Base-by-base conservation (phyloP, 2,888 invertebrate species). In the Eledona agricola region DNA sequence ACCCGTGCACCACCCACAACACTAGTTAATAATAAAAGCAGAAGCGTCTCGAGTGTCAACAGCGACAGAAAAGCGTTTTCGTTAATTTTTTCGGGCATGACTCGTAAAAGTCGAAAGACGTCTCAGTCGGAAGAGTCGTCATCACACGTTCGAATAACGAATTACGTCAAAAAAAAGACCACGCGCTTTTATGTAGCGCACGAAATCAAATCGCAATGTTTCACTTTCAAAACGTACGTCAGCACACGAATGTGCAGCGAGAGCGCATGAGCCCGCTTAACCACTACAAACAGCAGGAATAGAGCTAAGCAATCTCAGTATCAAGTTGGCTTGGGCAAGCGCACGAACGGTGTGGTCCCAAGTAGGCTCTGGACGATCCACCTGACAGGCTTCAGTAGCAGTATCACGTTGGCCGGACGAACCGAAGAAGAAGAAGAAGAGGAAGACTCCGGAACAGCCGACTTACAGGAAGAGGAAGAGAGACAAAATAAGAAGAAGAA, bases 211-310 rank as follows among this genome's bases (percentile, higher is more conserved):
- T 65, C 69, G 70, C 65, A 65, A 52, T 51, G 73, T 74, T 75
- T 77, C 77, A 77, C 76, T 76, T 77, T 76, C 77, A 71, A 73
- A 59, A 78, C 77, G 78, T 77, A 78, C 72, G 72, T 64, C 66
- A 75, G 67, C 53, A 57, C 54, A n/a, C 10, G 51, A 51, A 58
- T 57, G 54, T 45, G 59, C 58, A 54, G 55, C 51, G 38, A 66
- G 54, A 62, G 72, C 74, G 73, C 72, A 73, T 70, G 73, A 67
- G 65, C 69, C 60, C 57, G 63, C 64, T 62, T 64, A 70, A 61
- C 66, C 62, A 64, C 65, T 72, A 72, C 72, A 72, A 72, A 71
- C 72, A 62, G 69, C 70, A 70, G 70, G 69, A 70, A 68, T 67
- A 66, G 66, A 60, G 71, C 67, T 67, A 64, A 70, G 66, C 63